A percentile compares a stretch with the other conserved stretches of the same genome.
Conservation (phyloP, 23 tunicate genomes). For the Ciona savignyi region DNA sequence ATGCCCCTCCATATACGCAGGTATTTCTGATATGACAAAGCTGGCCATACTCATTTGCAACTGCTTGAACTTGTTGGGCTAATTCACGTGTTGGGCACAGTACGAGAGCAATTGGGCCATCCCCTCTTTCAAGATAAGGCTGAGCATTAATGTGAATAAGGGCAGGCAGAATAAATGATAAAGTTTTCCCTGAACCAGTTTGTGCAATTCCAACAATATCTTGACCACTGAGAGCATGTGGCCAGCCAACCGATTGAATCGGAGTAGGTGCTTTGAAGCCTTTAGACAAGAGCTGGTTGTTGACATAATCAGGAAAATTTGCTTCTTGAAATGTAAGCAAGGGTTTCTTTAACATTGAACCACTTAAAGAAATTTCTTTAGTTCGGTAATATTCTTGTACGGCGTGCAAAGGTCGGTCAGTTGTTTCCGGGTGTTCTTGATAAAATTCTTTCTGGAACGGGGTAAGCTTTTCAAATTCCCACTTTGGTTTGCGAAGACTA, state of each 20-base stretch:
- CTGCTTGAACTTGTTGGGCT: slow-evolving; percentile 96
- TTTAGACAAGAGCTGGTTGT: slow-evolving; percentile 21
- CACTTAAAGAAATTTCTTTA: slow-evolving; percentile 61
- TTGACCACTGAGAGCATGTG: slow-evolving; percentile 80
- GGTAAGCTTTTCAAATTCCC: slow-evolving; percentile 69
- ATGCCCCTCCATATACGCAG: slow-evolving; percentile 98
- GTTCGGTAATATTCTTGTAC: slow-evolving; percentile 40
- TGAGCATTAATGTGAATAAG: slow-evolving; percentile 96
- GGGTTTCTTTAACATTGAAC: slow-evolving; percentile 56
- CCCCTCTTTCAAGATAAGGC: slow-evolving; percentile 92
- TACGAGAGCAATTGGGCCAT: slow-evolving; percentile 98
- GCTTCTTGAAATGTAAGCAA: slow-evolving; percentile 72
- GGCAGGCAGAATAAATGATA: slow-evolving; percentile 92
- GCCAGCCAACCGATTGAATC: slow-evolving; percentile 95
- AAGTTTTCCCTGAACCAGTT: slow-evolving; percentile 98
- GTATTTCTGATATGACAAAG: slow-evolving; percentile 76
- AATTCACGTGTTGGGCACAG: slow-evolving; percentile 96
- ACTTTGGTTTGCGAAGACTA: slow-evolving; percentile 43
- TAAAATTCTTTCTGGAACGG: slow-evolving; percentile 96
- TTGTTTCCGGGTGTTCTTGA: slow-evolving; percentile 64
- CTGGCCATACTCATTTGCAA: slow-evolving; percentile 70
- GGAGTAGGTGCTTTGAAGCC: slow-evolving; percentile 84
- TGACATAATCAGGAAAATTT: slow-evolving; percentile 73
- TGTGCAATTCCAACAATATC: slow-evolving; percentile 95
- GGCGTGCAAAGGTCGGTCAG: slow-evolving; percentile 29